Evolutionary conservation across 1,140 invertebrate species (phyloP), one percentile per base, ranked within the genome.

Genomic region (Cotesia glomerata): DNA sequence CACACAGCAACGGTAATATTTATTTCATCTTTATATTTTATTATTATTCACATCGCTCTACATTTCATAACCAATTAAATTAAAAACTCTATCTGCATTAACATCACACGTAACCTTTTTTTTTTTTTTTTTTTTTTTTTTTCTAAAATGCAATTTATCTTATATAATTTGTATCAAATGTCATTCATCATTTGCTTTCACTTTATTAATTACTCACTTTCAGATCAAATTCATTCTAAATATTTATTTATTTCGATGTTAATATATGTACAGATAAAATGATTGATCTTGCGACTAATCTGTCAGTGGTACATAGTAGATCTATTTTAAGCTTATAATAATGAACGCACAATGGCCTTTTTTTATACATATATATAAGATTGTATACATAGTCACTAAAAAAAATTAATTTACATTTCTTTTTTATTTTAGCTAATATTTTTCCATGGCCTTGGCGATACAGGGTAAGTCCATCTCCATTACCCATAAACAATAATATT

Each of bases 1-100:
- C 93, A 95, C 77, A 93, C 93, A 8, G 92, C 93, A 16, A 94
- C 93, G 79, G 93, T 94, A 87, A 90, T 90, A 13, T 26, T 32
- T 14, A 52, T 26, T 51, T 13, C 2, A 16, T 78, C 36, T 39
- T 18, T 14, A 75, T 69, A 74, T 75, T 39, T 56, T 45, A 67
- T 36, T 75, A 69, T 64, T 45, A 8, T 45, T 11, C 39, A 45
- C 76, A 78, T 80, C 73, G 76, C 75, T 78, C 75, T 75, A 64
- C 9, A 51, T 49, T 51, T 52, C 7, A 65, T 65, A 49, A 16
- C 32, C 34, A 63, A 74, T 59, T 70, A 74, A 75, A 74, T 73
- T 69, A 64, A 62, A 52, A 16, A 39, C 39, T 45, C 39, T 9
- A 45, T 78, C 75, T 74, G 59, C 52, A 54, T 54, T 16, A 54